These are phyloP conservation scores for Phodopus roborovskii DNA, from an alignment of 2,113 vertebrate genomes.

Conservation along the genomic window DNA sequence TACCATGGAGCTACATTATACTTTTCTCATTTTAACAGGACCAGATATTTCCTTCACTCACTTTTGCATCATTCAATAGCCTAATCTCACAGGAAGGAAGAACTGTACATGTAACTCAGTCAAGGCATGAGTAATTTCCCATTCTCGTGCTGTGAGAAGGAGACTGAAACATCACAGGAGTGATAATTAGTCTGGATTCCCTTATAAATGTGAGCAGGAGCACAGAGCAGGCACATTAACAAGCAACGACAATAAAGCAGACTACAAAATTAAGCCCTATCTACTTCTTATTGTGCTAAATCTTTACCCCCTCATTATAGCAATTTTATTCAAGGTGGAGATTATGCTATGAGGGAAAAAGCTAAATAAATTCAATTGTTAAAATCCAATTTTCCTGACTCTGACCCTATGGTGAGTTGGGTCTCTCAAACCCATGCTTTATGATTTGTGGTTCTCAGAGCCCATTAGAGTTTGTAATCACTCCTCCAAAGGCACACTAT, in stretches of 20 bases:
- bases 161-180: not conserved
- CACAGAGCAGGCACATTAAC: not conserved
- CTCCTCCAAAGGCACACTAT: slow-evolving; percentile 60
- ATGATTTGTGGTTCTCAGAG: slow-evolving; percentile 72
- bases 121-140: not conserved
- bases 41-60: not conserved
- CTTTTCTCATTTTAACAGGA: not conserved
- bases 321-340: slow-evolving; percentile 39
- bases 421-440: slow-evolving; percentile 51
- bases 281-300: not conserved
- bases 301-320: not conserved
- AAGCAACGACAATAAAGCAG: not conserved
- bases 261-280: slow-evolving; percentile 1
- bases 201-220: not conserved
- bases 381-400: slow-evolving; percentile 76
- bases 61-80: not conserved
- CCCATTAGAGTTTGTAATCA: slow-evolving; percentile 73
- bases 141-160: not conserved
- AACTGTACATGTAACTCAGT: not conserved
- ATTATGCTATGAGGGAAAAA: not conserved
- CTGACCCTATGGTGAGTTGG: slow-evolving; percentile 48
- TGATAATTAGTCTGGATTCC: not conserved
- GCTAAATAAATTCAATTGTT: slow-evolving; percentile 48
- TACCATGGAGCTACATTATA: not conserved
- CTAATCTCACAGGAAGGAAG: not conserved